Base-by-base conservation (phyloP, 1,140 invertebrate genomes). In the Ips nitidus region DNA sequence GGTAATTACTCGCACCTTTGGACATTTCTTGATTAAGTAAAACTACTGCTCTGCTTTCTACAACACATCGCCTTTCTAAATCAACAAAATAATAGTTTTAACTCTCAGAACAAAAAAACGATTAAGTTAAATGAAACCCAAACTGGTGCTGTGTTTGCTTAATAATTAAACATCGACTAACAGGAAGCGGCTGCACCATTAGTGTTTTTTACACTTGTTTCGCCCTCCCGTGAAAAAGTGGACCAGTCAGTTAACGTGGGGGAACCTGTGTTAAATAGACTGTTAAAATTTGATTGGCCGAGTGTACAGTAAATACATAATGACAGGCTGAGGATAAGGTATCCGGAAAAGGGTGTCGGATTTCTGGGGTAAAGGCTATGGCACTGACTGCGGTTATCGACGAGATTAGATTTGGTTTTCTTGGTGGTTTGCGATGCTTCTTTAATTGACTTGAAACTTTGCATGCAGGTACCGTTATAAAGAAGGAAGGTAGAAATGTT, bases 191-290 rank as follows among this genome's bases (percentile, higher is more conserved):
- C 74, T 75, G 74, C 73, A 69, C 55, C 55, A 39, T 22, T 7
- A 56, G 57, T 67, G 68, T 74, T 75, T 75, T 75, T 75, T 73
- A 67, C 74, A 75, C 74, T 75, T 75, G 73, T 75, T 68, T 63
- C 52, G 60, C 61, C 68, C 62, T 60, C 50, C 41, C 71, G 60
- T 43, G 37, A 57, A 66, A 71, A 45, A 52, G 61, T 58, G 41
- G 41, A 64, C 61, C 64, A 68, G 58, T 52, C 45, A 58, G 36
- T 41, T 42, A 4, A 38, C 45, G 45, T 8, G n/a, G 60, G 4
- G 3, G 36, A 2, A 68, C 36, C 8, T 37, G 41, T 52, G 55
- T 52, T 39, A 63, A 70, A 2, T 58, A 68, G 61, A 65, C 41
- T 53, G n/a, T 57, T 66, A 72, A 52, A 69, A 65, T 45, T 61